A percentile compares a stretch with the other conserved stretches of the same genome.
Evolutionary conservation across 2,113 vertebrate species (phyloP).

Genomic region (Tapirus terrestris): DNA sequence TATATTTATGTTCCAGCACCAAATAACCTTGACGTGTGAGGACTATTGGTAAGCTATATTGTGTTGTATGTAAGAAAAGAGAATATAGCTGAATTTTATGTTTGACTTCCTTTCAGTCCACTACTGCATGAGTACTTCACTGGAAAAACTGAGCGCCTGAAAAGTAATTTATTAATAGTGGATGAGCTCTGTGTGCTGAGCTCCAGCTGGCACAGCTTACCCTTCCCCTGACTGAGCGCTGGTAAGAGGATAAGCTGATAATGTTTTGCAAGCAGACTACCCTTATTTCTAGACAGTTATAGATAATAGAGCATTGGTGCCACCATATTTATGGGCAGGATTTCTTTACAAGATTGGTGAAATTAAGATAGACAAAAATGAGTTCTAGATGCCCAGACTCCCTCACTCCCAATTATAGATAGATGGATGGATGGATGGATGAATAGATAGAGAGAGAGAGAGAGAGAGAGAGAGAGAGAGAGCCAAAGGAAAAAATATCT

Average conservation of each 20-base stretch:
- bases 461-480: neutral
- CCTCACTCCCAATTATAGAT: neutral
- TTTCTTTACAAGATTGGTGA: neutral
- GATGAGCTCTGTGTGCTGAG: neutral
- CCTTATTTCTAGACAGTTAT: neutral
- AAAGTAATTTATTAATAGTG: constrained; percentile 17
- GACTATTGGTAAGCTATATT: neutral
- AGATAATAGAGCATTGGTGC: neutral
- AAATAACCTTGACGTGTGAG: neutral
- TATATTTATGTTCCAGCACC: no score
- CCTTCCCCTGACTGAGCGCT: neutral
- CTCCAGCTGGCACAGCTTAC: neutral
- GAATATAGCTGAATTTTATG: neutral
- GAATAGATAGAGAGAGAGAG: no score
- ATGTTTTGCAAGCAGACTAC: neutral
- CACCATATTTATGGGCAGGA: neutral
- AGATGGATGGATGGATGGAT: neutral
- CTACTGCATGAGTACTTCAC: neutral
- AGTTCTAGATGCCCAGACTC: neutral
- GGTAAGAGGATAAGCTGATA: neutral
- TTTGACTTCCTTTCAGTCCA: neutral
- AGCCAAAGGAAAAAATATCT: neutral
- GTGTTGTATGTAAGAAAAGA: neutral
- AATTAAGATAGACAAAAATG: constrained; percentile 25
- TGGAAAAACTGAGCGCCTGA: neutral